Conservation (phyloP, 2,888 invertebrate genomes). For the Xanthorhoe spadicearia region DNA sequence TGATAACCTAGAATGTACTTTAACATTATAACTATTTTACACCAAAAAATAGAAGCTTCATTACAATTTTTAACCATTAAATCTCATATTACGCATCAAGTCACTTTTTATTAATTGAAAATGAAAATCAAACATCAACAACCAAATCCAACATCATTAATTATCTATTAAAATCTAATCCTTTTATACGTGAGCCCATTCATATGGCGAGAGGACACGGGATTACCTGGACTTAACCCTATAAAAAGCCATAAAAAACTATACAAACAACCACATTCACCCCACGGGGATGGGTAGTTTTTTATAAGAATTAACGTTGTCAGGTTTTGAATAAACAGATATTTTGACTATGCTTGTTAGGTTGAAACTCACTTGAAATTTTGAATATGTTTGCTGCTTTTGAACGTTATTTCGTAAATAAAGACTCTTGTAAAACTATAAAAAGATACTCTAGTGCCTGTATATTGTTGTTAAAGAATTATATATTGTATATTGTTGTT, state of each 20-base stretch:
- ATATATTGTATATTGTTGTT: too few species aligned
- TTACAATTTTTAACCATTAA: not conserved
- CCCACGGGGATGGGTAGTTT: constrained; percentile 63
- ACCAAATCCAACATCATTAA: constrained; percentile 75
- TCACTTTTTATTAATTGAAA: constrained; percentile 5
- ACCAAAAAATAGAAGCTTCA: too few species aligned
- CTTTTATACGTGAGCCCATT: constrained; percentile 81
- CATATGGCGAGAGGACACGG: constrained; percentile 71
- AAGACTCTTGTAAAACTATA: too few species aligned
- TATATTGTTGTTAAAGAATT: too few species aligned
- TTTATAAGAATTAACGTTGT: constrained; percentile 47
- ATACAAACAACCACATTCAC: constrained; percentile 71
- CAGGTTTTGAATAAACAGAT: constrained; percentile 18
- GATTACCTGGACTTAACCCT: constrained; percentile 80
- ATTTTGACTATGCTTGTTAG: constrained; percentile 11
- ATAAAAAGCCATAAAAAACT: constrained; percentile 68
- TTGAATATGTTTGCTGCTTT: too few species aligned
- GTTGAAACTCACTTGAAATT: constrained; percentile 12
- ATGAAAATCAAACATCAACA: constrained; percentile 48
- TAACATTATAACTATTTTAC: too few species aligned
- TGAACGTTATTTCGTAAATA: too few species aligned
- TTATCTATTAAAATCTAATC: constrained; percentile 83
- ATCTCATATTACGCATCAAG: constrained; percentile 22
- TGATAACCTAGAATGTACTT: too few species aligned
- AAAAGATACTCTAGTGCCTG: too few species aligned